Conservation (phyloP, 2,797 vertebrate genomes). For the Sarcophilus harrisii region DNA sequence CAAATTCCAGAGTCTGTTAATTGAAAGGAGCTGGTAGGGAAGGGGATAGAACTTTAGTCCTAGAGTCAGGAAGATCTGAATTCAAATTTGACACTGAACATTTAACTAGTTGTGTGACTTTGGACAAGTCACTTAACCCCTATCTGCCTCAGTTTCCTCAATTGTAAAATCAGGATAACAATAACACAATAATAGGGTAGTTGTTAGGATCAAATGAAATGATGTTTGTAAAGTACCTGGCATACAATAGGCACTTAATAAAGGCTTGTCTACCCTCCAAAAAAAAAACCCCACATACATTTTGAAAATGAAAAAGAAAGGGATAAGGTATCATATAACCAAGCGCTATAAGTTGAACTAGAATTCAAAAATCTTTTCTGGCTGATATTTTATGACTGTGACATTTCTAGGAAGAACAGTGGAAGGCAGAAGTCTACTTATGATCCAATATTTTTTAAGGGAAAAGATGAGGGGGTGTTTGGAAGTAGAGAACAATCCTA, state of each 20-base stretch:
- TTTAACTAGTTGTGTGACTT: neutral
- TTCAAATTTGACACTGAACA: neutral
- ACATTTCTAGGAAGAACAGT: neutral
- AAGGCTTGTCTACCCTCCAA: neutral
- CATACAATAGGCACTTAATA: neutral
- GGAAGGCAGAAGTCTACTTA: neutral
- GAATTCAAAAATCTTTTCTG: neutral
- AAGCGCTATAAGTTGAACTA: neutral
- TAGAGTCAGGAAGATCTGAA: neutral
- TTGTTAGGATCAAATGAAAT: neutral
- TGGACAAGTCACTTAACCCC: neutral
- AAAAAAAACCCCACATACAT: neutral
- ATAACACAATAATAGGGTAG: neutral
- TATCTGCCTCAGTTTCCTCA: neutral
- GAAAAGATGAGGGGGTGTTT: neutral
- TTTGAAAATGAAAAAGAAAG: neutral
- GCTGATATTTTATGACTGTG: neutral
- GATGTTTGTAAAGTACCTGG: neutral
- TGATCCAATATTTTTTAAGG: neutral
- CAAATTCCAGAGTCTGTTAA: neutral
- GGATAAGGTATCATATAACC: neutral
- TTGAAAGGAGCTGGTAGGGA: neutral
- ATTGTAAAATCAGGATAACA: neutral
- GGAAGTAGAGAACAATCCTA: neutral
- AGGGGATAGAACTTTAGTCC: neutral